Conservation (phyloP, 1,140 invertebrate genomes). For the Calliopsis andreniformis region DNA sequence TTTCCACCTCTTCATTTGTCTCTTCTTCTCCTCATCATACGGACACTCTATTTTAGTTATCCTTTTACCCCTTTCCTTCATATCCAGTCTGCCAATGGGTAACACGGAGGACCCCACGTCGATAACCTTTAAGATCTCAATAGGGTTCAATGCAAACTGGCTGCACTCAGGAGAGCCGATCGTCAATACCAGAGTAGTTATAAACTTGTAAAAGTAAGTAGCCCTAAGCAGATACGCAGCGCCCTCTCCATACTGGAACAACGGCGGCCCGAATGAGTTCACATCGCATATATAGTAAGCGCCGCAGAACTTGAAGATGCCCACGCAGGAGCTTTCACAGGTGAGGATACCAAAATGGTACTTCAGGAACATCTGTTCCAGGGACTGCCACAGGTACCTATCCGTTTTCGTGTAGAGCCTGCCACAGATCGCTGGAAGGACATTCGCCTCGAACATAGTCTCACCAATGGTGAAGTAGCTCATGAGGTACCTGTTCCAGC, state of each 20-base stretch:
- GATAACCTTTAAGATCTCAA: constrained; percentile 65
- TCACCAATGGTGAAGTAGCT: constrained; percentile 69
- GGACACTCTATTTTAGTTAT: constrained; percentile 39
- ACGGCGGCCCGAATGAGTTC: constrained; percentile 66
- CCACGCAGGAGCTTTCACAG: constrained; percentile 69
- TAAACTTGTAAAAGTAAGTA: constrained; percentile 65
- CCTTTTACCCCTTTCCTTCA: constrained; percentile 6
- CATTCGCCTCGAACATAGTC: constrained; percentile 65
- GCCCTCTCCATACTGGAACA: constrained; percentile 67
- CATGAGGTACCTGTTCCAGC: constrained; percentile 49
- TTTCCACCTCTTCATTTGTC: constrained; percentile 38
- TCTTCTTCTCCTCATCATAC: constrained; percentile 48
- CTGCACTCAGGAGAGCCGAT: constrained; percentile 70
- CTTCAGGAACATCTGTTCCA: constrained; percentile 66
- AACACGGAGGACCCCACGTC: constrained; percentile 41
- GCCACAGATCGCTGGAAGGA: constrained; percentile 61
- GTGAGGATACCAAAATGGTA: constrained; percentile 67
- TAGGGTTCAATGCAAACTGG: constrained; percentile 67
- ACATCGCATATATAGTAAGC: constrained; percentile 74
- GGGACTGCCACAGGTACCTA: constrained; percentile 60
- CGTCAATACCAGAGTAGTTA: constrained; percentile 62
- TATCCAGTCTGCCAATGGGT: background rate
- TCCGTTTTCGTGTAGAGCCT: constrained; percentile 55
- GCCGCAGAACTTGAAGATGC: constrained; percentile 71
- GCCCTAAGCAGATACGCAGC: constrained; percentile 67